These are phyloP conservation scores for Buathra laborator DNA, from an alignment of 2,888 invertebrate genomes.

Conservation along the genomic window DNA sequence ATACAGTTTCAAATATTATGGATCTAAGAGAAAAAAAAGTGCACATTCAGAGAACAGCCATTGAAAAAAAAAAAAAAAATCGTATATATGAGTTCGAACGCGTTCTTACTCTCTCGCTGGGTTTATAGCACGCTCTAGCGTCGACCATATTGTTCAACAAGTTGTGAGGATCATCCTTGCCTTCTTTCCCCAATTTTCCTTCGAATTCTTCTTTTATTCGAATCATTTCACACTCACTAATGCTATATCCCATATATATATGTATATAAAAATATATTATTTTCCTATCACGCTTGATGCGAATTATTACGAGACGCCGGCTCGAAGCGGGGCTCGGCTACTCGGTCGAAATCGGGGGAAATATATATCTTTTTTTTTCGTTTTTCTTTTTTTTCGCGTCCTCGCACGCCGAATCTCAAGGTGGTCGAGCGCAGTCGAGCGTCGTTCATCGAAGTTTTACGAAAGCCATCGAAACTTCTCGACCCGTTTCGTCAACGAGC, in stretches of 20 bases:
- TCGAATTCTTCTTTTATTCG: slow-evolving; percentile 76
- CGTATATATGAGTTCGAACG: slow-evolving; percentile 58
- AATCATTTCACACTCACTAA: slow-evolving; percentile 75
- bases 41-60: slow-evolving; percentile 54
- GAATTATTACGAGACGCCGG: slow-evolving; percentile 11
- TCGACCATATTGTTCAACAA: slow-evolving; percentile 84
- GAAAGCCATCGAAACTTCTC: slow-evolving; percentile 2
- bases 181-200: slow-evolving; percentile 79
- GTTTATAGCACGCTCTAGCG: slow-evolving; percentile 84
- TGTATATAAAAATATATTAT: slow-evolving; percentile 37
- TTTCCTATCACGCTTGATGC: slow-evolving; percentile 13
- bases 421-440: neutral
- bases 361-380: slow-evolving; percentile 23
- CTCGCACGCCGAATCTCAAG: slow-evolving; percentile 5
- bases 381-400: slow-evolving; percentile 41
- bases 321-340: slow-evolving; percentile 25
- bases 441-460: slow-evolving; percentile 7
- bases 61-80: slow-evolving; percentile 42
- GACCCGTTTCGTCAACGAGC: neutral
- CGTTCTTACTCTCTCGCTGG: slow-evolving; percentile 83
- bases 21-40: slow-evolving; percentile 27
- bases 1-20: neutral
- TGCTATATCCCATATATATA: slow-evolving; percentile 67
- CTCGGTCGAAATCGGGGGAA: slow-evolving; percentile 17
- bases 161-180: slow-evolving; percentile 79